phyloP scores from a whole-genome alignment of 2,888 invertebrate genomes.

The Leptothorax acervorum region DNA sequence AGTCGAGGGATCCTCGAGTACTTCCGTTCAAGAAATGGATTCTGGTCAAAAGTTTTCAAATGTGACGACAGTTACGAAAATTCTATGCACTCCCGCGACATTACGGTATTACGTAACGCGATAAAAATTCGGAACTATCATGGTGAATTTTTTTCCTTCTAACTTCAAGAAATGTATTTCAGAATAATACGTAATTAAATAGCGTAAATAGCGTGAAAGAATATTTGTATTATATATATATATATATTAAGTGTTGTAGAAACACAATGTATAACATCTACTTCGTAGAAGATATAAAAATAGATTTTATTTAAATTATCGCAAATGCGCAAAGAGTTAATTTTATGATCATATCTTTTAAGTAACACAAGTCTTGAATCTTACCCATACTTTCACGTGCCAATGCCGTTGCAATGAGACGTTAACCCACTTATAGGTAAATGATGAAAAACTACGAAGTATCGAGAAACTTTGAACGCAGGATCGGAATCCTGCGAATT shows the following conservation, averaged over 20 bases:
- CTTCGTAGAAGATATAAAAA: not conserved
- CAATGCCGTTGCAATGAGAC: not conserved
- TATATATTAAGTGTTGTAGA: not conserved
- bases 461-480: conserved; percentile 27
- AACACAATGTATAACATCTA: not conserved
- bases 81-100: not conserved
- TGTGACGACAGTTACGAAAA: not conserved
- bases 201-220: not conserved
- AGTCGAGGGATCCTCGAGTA: conserved; percentile 43
- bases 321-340: not conserved
- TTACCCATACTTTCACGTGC: not conserved
- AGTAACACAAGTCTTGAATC: not conserved
- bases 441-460: conserved; percentile 1
- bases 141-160: not conserved
- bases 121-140: not conserved
- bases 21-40: conserved; percentile 26
- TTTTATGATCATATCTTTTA: not conserved
- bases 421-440: not conserved
- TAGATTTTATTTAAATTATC: not conserved
- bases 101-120: not conserved
- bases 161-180: not conserved
- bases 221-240: not conserved
- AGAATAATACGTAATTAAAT: not conserved
- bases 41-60: conserved; percentile 34
- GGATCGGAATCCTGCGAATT: conserved; percentile 30